Conservation (phyloP, 2,797 vertebrate genomes). For the Eospalax fontanierii region DNA sequence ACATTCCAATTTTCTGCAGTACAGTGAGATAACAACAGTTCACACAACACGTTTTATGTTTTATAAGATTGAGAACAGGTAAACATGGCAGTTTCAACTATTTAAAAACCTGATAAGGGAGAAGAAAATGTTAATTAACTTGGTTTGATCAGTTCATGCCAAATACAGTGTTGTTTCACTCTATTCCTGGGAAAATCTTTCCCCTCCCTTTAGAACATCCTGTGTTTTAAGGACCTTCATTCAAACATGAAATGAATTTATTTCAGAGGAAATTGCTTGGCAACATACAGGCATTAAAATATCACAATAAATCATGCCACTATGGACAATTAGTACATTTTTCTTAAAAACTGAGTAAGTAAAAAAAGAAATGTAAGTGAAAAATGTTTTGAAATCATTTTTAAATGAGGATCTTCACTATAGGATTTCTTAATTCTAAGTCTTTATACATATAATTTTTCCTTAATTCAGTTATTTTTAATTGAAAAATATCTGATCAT, state of each 20-base stretch:
- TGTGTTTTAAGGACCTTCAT: too few species aligned
- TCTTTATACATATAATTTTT: neutral
- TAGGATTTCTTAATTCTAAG: neutral
- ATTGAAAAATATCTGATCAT: slow-evolving; percentile 38
- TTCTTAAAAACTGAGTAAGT: neutral
- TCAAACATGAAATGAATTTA: too few species aligned
- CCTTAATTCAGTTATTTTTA: neutral
- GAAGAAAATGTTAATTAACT: neutral
- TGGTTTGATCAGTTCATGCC: neutral
- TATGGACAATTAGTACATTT: neutral
- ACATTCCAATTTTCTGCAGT: neutral
- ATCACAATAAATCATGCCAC: too few species aligned
- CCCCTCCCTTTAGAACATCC: too few species aligned
- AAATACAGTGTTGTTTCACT: too few species aligned
- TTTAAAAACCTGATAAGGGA: neutral
- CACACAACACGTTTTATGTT: neutral
- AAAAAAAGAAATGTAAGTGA: neutral
- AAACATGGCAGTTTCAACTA: neutral
- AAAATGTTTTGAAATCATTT: slow-evolving; percentile 24
- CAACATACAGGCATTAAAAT: neutral
- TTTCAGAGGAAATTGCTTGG: too few species aligned
- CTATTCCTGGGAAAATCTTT: too few species aligned
- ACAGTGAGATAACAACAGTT: neutral
- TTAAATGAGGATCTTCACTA: neutral
- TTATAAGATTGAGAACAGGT: neutral